These are phyloP conservation scores for Glossophaga mutica DNA, from an alignment of 2,797 vertebrate genomes.

Conservation along the genomic window DNA sequence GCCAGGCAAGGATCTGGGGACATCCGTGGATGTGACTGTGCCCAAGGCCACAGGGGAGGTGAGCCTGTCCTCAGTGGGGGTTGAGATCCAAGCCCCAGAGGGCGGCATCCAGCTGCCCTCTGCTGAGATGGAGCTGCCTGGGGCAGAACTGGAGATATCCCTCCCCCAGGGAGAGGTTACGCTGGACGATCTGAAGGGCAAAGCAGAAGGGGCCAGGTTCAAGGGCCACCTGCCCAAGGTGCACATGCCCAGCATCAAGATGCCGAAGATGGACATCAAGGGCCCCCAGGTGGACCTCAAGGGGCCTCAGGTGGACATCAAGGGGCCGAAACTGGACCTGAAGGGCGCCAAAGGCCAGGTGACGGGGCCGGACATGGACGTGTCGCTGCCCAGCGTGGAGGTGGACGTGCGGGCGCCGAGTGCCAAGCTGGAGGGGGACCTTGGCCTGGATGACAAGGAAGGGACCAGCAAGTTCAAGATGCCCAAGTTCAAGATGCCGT, in stretches of 20 bases:
- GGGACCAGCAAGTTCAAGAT: not conserved
- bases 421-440: not conserved
- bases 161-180: not conserved
- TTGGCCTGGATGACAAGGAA: not conserved
- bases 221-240: not conserved
- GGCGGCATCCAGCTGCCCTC: rapidly evolving
- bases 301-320: not conserved
- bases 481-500: conserved; percentile 79
- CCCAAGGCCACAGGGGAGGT: rapidly evolving
- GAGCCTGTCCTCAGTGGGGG: not conserved
- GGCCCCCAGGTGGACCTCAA: not conserved
- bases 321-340: not conserved
- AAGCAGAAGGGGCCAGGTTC: no score
- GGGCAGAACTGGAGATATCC: not conserved
- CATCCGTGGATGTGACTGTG: no score
- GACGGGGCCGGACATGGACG: rapidly evolving
- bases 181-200: no score
- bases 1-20: not conserved
- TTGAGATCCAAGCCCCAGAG: not conserved
- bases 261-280: not conserved
- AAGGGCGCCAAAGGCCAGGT: not conserved
- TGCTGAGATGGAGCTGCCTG: not conserved
- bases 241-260: not conserved
- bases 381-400: rapidly evolving
- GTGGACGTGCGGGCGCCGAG: not conserved